These are phyloP conservation scores for Cosmia trapezina DNA, from an alignment of 2,888 invertebrate genomes.

Conservation along the genomic window DNA sequence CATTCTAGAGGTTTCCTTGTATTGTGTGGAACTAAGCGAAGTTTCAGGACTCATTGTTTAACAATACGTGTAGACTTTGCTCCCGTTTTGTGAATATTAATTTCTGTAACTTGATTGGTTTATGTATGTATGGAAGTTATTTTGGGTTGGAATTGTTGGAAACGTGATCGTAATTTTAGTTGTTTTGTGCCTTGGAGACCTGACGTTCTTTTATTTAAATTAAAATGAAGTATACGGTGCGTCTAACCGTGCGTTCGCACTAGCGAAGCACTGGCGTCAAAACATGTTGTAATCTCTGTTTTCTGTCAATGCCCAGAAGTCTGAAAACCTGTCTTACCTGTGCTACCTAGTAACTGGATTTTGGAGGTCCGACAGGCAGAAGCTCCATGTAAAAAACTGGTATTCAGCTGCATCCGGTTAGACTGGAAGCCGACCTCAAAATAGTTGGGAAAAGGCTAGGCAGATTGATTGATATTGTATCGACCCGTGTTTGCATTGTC, in stretches of 20 bases:
- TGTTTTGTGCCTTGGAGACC: not conserved
- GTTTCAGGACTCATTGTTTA: slow-evolving; percentile 24
- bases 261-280: not conserved
- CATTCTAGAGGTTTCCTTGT: slow-evolving; percentile 23
- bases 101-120: slow-evolving; percentile 24
- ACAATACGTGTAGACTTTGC: slow-evolving; percentile 45
- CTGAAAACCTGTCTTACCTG: too few species aligned
- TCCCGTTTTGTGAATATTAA: slow-evolving; percentile 43
- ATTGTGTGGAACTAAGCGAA: slow-evolving; percentile 34
- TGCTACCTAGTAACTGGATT: too few species aligned
- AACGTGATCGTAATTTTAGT: not conserved
- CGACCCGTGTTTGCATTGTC: not conserved
- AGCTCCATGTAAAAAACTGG: too few species aligned
- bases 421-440: too few species aligned
- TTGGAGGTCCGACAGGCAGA: too few species aligned
- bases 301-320: too few species aligned
- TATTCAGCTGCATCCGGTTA: too few species aligned
- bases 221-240: not conserved
- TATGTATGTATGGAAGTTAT: not conserved
- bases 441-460: too few species aligned
- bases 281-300: not conserved
- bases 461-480: too few species aligned
- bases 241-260: not conserved
- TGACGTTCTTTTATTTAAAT: slow-evolving; percentile 3
- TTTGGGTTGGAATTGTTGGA: slow-evolving; percentile 6